phyloP scores from a whole-genome alignment of 2,113 vertebrate genomes.

The Meriones unguiculatus region DNA sequence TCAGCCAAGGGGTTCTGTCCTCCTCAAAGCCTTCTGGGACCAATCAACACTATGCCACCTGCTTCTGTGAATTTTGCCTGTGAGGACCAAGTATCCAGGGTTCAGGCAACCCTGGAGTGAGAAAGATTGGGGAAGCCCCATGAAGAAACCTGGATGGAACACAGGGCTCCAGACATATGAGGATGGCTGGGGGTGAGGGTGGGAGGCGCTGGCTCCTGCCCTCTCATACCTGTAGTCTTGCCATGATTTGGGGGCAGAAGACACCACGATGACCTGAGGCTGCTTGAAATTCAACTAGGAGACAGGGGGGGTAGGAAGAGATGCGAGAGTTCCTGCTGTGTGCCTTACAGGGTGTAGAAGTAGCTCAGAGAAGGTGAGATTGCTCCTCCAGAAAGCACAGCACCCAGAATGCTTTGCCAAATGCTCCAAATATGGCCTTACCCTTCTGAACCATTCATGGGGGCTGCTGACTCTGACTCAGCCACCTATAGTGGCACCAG shows the following conservation, averaged over 20 bases:
- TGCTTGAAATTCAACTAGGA: not conserved
- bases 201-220: not conserved
- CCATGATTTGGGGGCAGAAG: not conserved
- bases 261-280: not conserved
- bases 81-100: not conserved
- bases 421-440: not conserved
- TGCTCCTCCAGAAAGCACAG: not conserved
- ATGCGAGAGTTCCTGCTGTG: not conserved
- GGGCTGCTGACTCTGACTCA: not conserved
- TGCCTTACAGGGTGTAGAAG: not conserved
- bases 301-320: not conserved
- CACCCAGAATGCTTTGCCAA: not conserved
- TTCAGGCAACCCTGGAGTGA: not conserved
- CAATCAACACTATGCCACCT: not conserved
- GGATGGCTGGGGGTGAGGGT: too few relatives aligned
- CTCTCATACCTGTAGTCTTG: not conserved
- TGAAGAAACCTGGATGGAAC: not conserved
- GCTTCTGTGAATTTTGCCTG: not conserved
- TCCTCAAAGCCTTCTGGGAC: not conserved
- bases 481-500: not conserved
- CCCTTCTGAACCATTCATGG: rapidly evolving
- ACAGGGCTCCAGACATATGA: not conserved
- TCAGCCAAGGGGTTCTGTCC: not conserved
- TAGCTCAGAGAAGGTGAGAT: not conserved
- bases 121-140: not conserved